Evolutionary conservation across 2,113 vertebrate genomes (phyloP), one percentile per base, ranked within the genome.

Genomic region (Rhineura floridana): DNA sequence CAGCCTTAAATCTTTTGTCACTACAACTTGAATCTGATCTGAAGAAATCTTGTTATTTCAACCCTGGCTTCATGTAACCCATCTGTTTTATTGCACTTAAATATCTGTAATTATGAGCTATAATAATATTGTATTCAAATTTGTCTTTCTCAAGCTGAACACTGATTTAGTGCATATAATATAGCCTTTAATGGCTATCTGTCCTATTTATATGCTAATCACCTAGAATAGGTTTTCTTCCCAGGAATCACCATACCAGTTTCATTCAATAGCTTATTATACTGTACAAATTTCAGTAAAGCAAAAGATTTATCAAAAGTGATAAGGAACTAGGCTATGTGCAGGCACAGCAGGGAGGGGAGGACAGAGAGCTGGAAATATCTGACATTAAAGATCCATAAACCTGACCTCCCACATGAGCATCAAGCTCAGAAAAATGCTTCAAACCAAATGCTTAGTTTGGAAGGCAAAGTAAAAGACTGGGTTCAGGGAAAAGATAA

Each of bases 121-220:
- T 76, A 85, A 89, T 67, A 89, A 81, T 81, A 81, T 65, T 86
- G 55, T 55, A 82, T 82, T 89, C 84, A 89, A 81, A 82, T 86
- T 75, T 82, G 78, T 86, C 69, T 86, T 81, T n/a, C 84, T 86
- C 55, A 75, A 76, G 46, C 36, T 67, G 69, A 76, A 89, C 70
- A 52, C n/a, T 86, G 46, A 85, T 85, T 67, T 85, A 81, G 42
- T 76, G 69, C 63, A 85, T n/a, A 42, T 80, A 85, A 80, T 83
- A 83, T 23, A 89, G 72, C 46, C 55, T 63, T 85, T 81, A 89
- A 82, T 82, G 84, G 39, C 78, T 86, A 88, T 88, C 80, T 65
- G 59, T 82, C 70, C 79, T 86, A 89, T 89, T 89, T 89, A 86
- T 86, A 86, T 89, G 78, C 59, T 82, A 89, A 82, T 89, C 84